Base-by-base conservation (phyloP, 2,113 vertebrate species). In the Corythaixoides concolor region DNA sequence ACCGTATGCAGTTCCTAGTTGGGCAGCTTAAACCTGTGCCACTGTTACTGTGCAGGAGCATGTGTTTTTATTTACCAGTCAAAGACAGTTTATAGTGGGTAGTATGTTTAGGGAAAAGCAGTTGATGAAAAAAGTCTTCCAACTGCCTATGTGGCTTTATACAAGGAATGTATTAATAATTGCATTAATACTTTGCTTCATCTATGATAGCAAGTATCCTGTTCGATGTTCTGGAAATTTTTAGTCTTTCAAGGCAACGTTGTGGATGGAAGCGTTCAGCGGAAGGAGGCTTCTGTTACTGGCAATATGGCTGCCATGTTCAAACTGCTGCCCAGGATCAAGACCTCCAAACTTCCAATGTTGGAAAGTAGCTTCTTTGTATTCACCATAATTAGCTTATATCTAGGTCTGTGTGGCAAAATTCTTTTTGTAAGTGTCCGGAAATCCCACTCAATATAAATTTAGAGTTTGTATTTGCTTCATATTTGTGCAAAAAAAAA, bases 11-110 rank as follows among this genome's bases (percentile, higher is more conserved):
- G 85, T 89, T 96, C 90, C 90, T 47, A 55, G 58, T 72, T 59
- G 85, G 81, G 86, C 93, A 90, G 18, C 87, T 79, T 93, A 93
- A 96, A 74, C 47, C 77, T 75, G 56, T 79, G 35, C 58, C 6
- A 22, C 73, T n/a, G 22, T 78, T 85, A 30, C 82, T 74, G 64
- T 77, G 72, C 24, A 85, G 68, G 41, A 85, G 59, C 85, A 78
- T 5, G 9, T 70, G 3, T 83, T 86, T 77, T 89, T 90, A 52
- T 95, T 66, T 53, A 20, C 6, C 23, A 58, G 58, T 62, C 0
- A 0, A 52, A 84, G 67, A 16, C 21, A 4, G 16, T 83, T 63
- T 85, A 5, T 27, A 75, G 26, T 72, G 28, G 18, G 8, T 63
- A 7, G 27, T 22, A 5, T 8, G 24, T 82, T 92, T 35, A 81